Conservation (phyloP, 2,888 invertebrate species). For the Pammene fasciana region DNA sequence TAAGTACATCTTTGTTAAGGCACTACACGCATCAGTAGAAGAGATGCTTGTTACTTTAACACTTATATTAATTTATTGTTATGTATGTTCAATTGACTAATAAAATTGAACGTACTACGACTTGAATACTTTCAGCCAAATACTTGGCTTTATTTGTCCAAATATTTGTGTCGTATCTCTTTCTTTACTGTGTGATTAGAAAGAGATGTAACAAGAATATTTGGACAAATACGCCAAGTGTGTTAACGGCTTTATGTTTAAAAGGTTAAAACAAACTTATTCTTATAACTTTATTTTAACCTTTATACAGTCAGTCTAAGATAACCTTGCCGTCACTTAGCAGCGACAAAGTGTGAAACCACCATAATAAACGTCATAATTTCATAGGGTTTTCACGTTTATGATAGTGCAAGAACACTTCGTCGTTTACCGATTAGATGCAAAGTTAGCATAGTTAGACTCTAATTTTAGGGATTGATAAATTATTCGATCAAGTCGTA, state of each 20-base stretch:
- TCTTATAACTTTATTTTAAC: not conserved
- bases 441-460: too few relatives aligned
- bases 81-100: conserved; percentile 67
- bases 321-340: too few relatives aligned
- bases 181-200: too few relatives aligned
- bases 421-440: too few relatives aligned
- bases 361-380: too few relatives aligned
- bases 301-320: not conserved
- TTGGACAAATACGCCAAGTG: too few relatives aligned
- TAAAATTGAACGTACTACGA: conserved; percentile 45
- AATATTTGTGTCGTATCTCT: too few relatives aligned
- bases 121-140: conserved; percentile 16
- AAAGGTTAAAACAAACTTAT: not conserved
- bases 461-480: not conserved
- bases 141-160: too few relatives aligned
- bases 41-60: conserved; percentile 68
- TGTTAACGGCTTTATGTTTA: not conserved
- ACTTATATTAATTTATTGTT: conserved; percentile 76
- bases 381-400: conserved; percentile 1
- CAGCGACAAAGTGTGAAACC: too few relatives aligned
- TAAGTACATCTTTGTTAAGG: conserved; percentile 65
- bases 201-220: too few relatives aligned
- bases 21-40: conserved; percentile 69
- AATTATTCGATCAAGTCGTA: conserved; percentile 38
- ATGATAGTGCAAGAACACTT: too few relatives aligned